phyloP scores from a whole-genome alignment of 2,113 vertebrate species.

The Gambusia holbrooki region DNA sequence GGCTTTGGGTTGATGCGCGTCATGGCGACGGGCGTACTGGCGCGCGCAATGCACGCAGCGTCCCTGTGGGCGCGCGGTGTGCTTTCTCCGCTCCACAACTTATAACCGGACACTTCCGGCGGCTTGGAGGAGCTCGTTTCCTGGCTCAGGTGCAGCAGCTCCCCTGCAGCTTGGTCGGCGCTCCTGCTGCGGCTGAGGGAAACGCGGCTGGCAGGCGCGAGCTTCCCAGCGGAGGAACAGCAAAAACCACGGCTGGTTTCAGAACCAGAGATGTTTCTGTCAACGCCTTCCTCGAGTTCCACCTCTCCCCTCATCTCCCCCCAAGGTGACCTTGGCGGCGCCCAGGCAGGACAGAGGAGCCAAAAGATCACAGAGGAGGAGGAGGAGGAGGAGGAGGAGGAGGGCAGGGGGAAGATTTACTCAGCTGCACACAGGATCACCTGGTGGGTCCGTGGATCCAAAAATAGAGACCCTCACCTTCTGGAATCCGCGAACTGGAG shows the following conservation, averaged over 20 bases:
- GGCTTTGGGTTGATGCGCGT: no score
- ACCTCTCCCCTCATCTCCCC: slow-evolving; percentile 13
- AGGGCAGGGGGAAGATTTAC: slow-evolving; percentile 13
- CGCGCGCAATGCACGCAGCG: slow-evolving; percentile 17
- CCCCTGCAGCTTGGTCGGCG: slow-evolving; percentile 4
- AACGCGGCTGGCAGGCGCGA: slow-evolving; percentile 51
- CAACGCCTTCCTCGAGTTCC: slow-evolving; percentile 49
- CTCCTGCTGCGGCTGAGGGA: slow-evolving; percentile 27
- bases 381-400: no score
- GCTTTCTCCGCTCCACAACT: slow-evolving; percentile 18
- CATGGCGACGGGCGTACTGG: no score
- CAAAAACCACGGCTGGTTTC: slow-evolving; percentile 50
- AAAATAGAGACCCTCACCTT: slow-evolving; percentile 25
- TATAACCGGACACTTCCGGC: slow-evolving; percentile 37
- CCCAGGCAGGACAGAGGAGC: slow-evolving; percentile 62
- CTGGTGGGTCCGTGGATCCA: slow-evolving; percentile 75
- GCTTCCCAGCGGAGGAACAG: slow-evolving; percentile 33
- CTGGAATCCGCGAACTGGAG: background rate
- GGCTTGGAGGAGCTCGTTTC: slow-evolving; percentile 29
- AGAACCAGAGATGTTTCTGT: slow-evolving; percentile 60
- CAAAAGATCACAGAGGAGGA: slow-evolving; percentile 29
- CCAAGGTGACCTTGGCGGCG: slow-evolving; percentile 77
- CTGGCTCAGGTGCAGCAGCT: slow-evolving; percentile 23
- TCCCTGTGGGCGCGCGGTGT: slow-evolving; percentile 23
- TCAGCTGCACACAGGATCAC: slow-evolving; percentile 66